Evolutionary conservation across 2,888 invertebrate genomes (phyloP).

Genomic region (Psylliodes chrysocephalus): DNA sequence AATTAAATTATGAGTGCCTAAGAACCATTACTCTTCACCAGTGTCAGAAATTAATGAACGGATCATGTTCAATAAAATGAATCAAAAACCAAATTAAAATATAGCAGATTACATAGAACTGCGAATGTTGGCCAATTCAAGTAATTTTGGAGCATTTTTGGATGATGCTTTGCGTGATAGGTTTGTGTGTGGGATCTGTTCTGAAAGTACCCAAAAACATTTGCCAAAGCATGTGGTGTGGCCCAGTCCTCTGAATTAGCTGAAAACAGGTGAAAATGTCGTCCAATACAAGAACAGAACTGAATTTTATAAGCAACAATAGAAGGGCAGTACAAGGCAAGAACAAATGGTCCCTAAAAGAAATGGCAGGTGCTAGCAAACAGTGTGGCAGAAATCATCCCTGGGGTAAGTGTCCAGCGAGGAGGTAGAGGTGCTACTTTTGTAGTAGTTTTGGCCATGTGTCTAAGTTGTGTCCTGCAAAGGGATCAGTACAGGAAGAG

Average conservation of each 20-base stretch:
- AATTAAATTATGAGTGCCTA: background rate
- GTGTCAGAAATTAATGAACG: constrained; percentile 7
- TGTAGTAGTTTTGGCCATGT: background rate
- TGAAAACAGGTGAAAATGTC: too few relatives aligned
- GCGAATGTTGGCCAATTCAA: constrained; percentile 1
- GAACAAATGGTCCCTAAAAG: too few relatives aligned
- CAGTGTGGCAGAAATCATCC: too few relatives aligned
- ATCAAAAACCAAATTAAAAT: constrained; percentile 17
- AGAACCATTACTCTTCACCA: constrained; percentile 7
- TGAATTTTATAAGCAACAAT: too few relatives aligned
- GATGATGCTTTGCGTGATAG: too few relatives aligned
- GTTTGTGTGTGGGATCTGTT: constrained; percentile 8
- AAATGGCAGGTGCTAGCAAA: too few relatives aligned
- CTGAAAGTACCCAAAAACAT: constrained; percentile 4
- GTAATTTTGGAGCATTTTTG: constrained; percentile 15
- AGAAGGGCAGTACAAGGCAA: too few relatives aligned
- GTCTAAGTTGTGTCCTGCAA: too few relatives aligned
- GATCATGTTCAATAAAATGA: constrained; percentile 4
- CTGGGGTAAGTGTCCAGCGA: background rate
- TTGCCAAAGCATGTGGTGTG: background rate
- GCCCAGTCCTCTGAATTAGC: background rate
- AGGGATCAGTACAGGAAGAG: too few relatives aligned
- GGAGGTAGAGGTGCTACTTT: too few relatives aligned
- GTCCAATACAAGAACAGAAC: too few relatives aligned
- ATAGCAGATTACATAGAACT: constrained; percentile 6